These are phyloP conservation scores for Ganaspis sp. DNA, from an alignment of 1,140 invertebrate species.

Conservation along the genomic window DNA sequence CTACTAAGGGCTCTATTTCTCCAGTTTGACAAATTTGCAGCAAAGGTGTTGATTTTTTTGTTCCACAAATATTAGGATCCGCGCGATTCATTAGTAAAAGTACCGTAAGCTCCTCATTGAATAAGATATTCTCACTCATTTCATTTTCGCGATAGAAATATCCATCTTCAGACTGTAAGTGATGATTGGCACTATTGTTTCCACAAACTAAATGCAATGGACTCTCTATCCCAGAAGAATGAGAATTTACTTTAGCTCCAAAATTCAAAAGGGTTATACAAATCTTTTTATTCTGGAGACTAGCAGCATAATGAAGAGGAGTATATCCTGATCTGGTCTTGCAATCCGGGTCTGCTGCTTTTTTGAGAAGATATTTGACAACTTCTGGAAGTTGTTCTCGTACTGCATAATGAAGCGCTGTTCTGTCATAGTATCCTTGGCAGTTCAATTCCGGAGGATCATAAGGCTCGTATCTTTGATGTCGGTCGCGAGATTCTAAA, in stretches of 20 bases:
- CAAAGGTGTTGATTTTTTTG: too few relatives aligned
- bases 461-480: too few relatives aligned
- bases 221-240: neutral
- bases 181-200: too few relatives aligned
- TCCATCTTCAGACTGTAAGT: neutral
- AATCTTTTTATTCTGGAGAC: neutral
- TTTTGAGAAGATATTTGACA: neutral
- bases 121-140: neutral
- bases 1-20: too few relatives aligned
- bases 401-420: neutral
- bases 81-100: too few relatives aligned
- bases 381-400: neutral
- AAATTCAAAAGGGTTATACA: neutral
- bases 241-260: neutral
- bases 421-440: neutral
- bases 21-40: too few relatives aligned
- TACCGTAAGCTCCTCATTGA: too few relatives aligned
- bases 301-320: neutral
- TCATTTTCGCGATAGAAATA: neutral
- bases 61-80: too few relatives aligned
- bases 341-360: neutral
- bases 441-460: neutral
- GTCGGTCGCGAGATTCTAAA: too few relatives aligned
- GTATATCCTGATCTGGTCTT: neutral
- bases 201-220: neutral